Base-by-base conservation (phyloP, 2,888 invertebrate genomes). In the Peribatodes rhomboidaria region DNA sequence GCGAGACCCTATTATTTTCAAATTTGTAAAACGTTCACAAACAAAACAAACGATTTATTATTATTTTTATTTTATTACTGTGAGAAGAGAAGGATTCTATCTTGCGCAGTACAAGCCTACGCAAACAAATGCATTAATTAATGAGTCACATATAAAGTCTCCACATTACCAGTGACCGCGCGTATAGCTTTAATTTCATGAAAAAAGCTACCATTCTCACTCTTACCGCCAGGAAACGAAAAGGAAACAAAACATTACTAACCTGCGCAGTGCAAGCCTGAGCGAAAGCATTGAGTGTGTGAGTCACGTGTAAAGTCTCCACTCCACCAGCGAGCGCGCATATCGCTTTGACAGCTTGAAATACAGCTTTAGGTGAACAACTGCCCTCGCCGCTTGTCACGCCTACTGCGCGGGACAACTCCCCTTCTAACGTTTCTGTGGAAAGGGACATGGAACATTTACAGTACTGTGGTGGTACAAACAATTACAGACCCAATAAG, bases 261-360 rank as follows among this genome's bases (percentile, higher is more conserved):
- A 93, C 93, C 87, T 94, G 93, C 11, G 84, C 79, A 41, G 93
- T 93, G 72, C 95, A 95, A 1, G 95, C 94, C 65, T 94, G 94
- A 1, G 94, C 92, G 70, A 95, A 95, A 67, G 94, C 94, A 57
- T 95, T 95, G 16, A 98, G 90, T 20, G 97, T 96, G 73, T 96
- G 95, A 8, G 96, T 96, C 18, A 99, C 95, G 78, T 98, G 98
- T 42, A 97, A 89, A 0, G 98, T 98, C 88, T 99, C 98, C 0
- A 99, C 95, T 58, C 96, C 96, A 16, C 98, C 98, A 74, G 99
- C 95, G 16, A 98, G 90, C 31, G 98, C 96, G 80, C 98, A 98
- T 39, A 99, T 96, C 0, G 98, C 98, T 89, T 99, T 99, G 0
- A 98, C 97, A 0, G 98, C 97, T 85, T 99, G 98, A 47, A 96